Conservation (phyloP, 2,113 vertebrate genomes). For the Thamnaconus septentrionalis region DNA sequence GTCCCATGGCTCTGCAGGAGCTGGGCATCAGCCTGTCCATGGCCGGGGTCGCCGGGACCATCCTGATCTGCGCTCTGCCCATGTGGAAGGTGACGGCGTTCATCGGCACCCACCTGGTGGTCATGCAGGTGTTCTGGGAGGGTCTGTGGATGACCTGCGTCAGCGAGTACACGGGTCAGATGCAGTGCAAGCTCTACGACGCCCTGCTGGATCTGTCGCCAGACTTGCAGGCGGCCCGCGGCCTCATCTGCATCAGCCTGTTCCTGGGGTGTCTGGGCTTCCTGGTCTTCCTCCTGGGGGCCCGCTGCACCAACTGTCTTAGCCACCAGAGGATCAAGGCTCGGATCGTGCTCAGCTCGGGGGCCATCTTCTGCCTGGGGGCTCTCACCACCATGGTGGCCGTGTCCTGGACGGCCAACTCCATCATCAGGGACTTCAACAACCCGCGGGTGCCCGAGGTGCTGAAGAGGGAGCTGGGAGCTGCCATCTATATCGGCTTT, state of each 20-base stretch:
- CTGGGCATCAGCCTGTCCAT: slow-evolving; percentile 79
- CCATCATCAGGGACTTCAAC: slow-evolving; percentile 88
- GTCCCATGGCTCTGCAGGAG: slow-evolving; percentile 76
- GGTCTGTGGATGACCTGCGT: slow-evolving; percentile 89
- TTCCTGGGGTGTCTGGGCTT: slow-evolving; percentile 75
- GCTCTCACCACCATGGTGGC: slow-evolving; percentile 78
- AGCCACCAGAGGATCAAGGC: slow-evolving; percentile 69
- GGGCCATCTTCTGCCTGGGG: slow-evolving; percentile 74
- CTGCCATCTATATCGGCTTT: slow-evolving; percentile 89
- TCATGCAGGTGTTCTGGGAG: slow-evolving; percentile 88
- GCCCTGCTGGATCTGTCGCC: slow-evolving; percentile 83
- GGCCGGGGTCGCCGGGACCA: slow-evolving; percentile 78
- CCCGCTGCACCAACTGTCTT: slow-evolving; percentile 80
- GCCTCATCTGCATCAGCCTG: slow-evolving; percentile 81
- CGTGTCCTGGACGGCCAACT: slow-evolving; percentile 87
- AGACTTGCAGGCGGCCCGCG: slow-evolving; percentile 78
- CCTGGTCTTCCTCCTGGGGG: slow-evolving; percentile 76
- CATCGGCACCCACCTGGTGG: slow-evolving; percentile 83
- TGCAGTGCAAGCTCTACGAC: slow-evolving; percentile 87
- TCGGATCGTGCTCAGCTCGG: slow-evolving; percentile 71
- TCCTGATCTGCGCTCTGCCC: slow-evolving; percentile 84
- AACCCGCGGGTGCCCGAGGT: slow-evolving; percentile 86
- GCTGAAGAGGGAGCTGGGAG: slow-evolving; percentile 88
- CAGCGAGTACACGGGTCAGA: slow-evolving; percentile 83
- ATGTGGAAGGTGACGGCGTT: slow-evolving; percentile 89